Percentiles rank a stretch among this genome's conserved stretches.
phyloP scores from a whole-genome alignment of 2,113 vertebrate species.

The Ailuropoda melanoleuca region DNA sequence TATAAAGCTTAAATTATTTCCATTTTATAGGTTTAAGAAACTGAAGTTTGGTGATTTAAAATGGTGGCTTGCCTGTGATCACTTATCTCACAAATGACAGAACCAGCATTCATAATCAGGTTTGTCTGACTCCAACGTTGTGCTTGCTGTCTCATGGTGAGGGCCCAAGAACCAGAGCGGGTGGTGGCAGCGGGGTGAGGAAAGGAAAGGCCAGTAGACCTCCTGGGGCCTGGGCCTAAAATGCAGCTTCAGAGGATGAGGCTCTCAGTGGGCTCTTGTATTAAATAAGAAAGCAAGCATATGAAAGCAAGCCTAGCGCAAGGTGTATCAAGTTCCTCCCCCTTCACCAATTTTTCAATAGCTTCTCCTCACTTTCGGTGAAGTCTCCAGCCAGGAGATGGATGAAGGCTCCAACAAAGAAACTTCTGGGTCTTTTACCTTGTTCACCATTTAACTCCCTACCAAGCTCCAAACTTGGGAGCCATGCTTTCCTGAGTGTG shows the following conservation, averaged over 20 bases:
- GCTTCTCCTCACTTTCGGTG: neutral
- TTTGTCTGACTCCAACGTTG: neutral
- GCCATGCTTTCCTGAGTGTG: neutral
- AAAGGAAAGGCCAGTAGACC: neutral
- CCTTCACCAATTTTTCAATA: neutral
- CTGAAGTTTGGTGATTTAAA: neutral
- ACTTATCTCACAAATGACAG: neutral
- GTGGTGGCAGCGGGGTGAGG: neutral
- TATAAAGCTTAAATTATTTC: neutral
- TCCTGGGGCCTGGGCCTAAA: neutral
- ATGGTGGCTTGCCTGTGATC: neutral
- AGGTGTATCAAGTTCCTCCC: neutral
- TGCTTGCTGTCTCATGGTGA: neutral
- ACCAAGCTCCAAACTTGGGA: neutral
- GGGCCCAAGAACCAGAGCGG: neutral
- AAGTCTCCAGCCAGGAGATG: neutral
- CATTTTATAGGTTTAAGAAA: neutral
- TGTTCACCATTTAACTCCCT: neutral
- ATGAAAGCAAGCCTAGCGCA: neutral
- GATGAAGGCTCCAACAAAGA: neutral
- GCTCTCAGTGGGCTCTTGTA: neutral
- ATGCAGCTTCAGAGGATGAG: neutral
- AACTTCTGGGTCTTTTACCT: neutral
- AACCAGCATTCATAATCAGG: neutral
- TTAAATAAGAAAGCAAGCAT: neutral